Evolutionary conservation across 2,113 vertebrate species (phyloP).

Genomic region (Lamprotornis superbus): DNA sequence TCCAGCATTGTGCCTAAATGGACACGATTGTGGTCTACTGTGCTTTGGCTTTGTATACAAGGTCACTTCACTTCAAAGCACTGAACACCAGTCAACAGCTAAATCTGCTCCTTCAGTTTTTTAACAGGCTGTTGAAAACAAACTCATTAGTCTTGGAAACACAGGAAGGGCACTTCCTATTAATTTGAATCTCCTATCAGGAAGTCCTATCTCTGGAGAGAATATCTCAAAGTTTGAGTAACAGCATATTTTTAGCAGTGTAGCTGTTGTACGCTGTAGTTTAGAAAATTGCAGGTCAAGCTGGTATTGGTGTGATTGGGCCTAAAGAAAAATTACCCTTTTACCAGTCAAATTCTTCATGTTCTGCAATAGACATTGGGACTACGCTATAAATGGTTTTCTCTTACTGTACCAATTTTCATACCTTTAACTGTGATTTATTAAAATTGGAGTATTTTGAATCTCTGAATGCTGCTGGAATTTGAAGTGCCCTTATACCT

Average conservation of each 20-base stretch:
- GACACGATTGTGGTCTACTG: background rate
- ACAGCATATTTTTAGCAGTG: slow-evolving; percentile 42
- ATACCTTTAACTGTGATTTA: background rate
- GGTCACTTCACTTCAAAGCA: background rate
- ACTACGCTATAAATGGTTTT: background rate
- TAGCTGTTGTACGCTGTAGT: background rate
- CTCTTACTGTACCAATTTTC: background rate
- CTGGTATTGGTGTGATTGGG: background rate
- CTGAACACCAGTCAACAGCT: background rate
- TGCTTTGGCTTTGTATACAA: background rate
- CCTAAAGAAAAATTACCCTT: background rate
- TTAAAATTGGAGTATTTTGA: background rate
- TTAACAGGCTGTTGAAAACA: slow-evolving; percentile 7
- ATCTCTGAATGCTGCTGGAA: background rate
- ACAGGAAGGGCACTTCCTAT: slow-evolving; percentile 56
- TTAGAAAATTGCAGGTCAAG: background rate
- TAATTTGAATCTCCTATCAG: slow-evolving; percentile 45
- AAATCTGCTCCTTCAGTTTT: background rate
- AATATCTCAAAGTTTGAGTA: slow-evolving; percentile 34
- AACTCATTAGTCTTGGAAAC: slow-evolving; percentile 30
- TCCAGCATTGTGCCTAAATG: background rate
- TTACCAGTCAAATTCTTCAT: background rate
- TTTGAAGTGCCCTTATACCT: background rate
- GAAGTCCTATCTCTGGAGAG: slow-evolving; percentile 39
- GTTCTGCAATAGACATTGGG: background rate